Base-by-base conservation (phyloP, 2,113 vertebrate species). In the Myrmecophaga tridactyla region DNA sequence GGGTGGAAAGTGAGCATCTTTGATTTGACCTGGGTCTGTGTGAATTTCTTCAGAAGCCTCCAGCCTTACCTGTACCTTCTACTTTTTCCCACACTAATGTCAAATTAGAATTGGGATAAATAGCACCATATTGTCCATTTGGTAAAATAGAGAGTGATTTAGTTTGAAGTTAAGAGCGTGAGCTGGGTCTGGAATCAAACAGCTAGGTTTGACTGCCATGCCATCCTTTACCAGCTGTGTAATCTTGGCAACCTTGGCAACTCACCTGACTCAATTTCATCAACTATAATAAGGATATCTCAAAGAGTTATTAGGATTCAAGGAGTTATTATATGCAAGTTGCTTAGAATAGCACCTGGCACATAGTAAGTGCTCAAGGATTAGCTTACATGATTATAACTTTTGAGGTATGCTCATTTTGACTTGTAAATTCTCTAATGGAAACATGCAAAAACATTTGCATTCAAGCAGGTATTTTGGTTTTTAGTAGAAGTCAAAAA, bases 401-500 rank as follows among this genome's bases (percentile, higher is more conserved):
- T 56, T 69, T 91, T 18, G 29, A 91, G 25, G 6, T 17, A 48
- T 67, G 23, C 65, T 78, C 48, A 63, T 84, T 90, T 82, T 43
- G 41, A 58, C n/a, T 89, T 84, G 17, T 84, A 86, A 95, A 7
- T 86, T 93, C 20, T 78, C 39, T 76, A 23, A 12, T 80, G n/a
- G 95, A 87, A 60, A 67, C 12, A 75, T 43, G 11, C 10, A 31
- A 53, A 88, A 18, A 75, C 31, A 65, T 36, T 48, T 87, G 43
- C 13, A 27, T 81, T 78, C 86, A 91, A 36, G 23, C 70, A n/a
- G 6, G 1, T 65, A 73, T 88, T 93, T 72, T 87, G 69, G 13
- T 94, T 95, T 92, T 91, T 51, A 89, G 15, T 70, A 75, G 86
- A 91, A 92, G 29, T 56, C 21, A 27, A 41, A 41, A 77, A n/a